A percentile compares a stretch with the other conserved stretches of the same genome.
These are phyloP conservation scores for Callimorpha dominula DNA, from an alignment of 2,888 invertebrate species.

Conservation along the genomic window DNA sequence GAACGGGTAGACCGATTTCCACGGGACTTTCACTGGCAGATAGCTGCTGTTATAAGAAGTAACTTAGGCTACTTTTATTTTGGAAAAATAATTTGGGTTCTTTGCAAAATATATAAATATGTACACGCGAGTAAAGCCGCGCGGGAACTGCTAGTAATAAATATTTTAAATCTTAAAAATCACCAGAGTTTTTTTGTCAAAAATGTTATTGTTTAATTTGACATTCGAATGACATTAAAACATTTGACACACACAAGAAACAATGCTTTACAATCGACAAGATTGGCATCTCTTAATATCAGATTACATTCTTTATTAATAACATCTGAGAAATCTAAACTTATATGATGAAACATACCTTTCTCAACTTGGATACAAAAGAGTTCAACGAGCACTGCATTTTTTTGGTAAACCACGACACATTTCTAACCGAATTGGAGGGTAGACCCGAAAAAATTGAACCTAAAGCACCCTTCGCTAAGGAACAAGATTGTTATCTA, in stretches of 20 bases:
- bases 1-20: too few species aligned
- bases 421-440: neutral
- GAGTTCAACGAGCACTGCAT: constrained; percentile 53
- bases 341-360: neutral
- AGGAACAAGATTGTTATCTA: constrained; percentile 18
- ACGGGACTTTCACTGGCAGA: too few species aligned
- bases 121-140: too few species aligned
- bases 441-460: neutral
- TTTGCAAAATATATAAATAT: too few species aligned
- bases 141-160: neutral
- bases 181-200: neutral
- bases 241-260: neutral
- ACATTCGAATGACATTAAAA: neutral
- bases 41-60: too few species aligned
- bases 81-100: too few species aligned
- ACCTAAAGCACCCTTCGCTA: neutral
- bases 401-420: neutral
- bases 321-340: neutral
- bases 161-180: constrained; percentile 7
- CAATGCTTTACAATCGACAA: neutral
- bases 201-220: neutral
- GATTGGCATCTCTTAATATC: neutral
- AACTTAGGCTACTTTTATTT: too few species aligned
- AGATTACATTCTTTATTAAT: neutral
- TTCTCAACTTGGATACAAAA: constrained; percentile 38